Evolutionary conservation across 2,888 invertebrate species (phyloP), one percentile per base, ranked within the genome.

Genomic region (Graphium colonna): DNA sequence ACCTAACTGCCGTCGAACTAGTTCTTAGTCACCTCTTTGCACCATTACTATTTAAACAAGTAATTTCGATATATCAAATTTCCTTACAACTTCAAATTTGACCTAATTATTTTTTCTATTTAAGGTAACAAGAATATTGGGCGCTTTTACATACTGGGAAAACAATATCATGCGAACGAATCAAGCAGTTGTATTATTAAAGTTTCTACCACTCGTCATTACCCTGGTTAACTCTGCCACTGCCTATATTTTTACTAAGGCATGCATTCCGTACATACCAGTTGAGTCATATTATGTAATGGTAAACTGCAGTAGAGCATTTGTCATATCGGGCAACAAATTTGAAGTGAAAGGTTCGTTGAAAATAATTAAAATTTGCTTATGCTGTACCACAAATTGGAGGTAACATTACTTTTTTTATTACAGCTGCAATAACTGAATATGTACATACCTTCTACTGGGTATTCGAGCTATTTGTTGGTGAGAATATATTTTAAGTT

Each of bases 391-490:
- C n/a, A n/a, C n/a, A n/a, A n/a, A n/a, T n/a, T n/a, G n/a, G n/a
- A n/a, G n/a, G n/a, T n/a, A n/a, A n/a, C n/a, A n/a, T n/a, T n/a
- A n/a, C n/a, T n/a, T 40, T 38, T 41, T 56, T 51, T 26, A 33
- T 72, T 72, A 51, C 73, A 88, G 87, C 65, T 69, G 84, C 86
- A 5, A 54, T 71, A 8, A 40, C 61, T 1, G 85, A 85, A 68
- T 88, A 88, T 52, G 55, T 71, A 4, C 60, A 71, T 48, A 79
- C 78, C 5, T 83, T 85, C 63, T 85, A 77, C 59, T 85, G 86
- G 82, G 78, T 80, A 5, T 82, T 81, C 56, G 79, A 84, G 72
- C 64, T 83, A 64, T 87, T 87, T 64, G 63, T 83, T 1, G 84
- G 87, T 87, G 64, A 77, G 70, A 65, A 43, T 4, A 18, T 18